phyloP scores from a whole-genome alignment of 1,140 invertebrate species.

The Tachypleus tridentatus region DNA sequence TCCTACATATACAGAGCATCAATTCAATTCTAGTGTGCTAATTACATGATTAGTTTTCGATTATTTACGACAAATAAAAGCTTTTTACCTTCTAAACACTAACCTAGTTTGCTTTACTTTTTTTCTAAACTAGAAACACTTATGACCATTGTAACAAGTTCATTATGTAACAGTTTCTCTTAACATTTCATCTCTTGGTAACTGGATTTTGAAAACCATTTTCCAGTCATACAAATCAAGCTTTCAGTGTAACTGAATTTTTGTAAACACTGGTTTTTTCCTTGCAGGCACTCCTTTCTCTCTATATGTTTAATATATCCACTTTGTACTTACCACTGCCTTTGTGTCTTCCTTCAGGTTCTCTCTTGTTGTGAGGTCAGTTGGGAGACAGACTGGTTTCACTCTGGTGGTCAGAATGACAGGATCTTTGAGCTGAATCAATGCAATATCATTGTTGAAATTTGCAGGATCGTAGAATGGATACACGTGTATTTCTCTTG shows the following conservation, averaged over 20 bases:
- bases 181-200: not conserved
- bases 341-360: slow-evolving; percentile 11
- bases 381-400: slow-evolving; percentile 11
- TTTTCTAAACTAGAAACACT: too few species aligned
- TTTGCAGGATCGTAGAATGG: slow-evolving; percentile 9
- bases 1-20: too few species aligned
- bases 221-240: too few species aligned
- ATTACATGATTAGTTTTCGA: too few species aligned
- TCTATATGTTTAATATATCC: not conserved
- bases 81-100: too few species aligned
- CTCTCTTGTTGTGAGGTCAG: slow-evolving; percentile 10
- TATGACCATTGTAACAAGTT: not conserved
- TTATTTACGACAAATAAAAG: too few species aligned
- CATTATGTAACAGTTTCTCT: not conserved
- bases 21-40: too few species aligned
- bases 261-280: too few species aligned
- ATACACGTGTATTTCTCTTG: slow-evolving; percentile 8
- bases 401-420: slow-evolving; percentile 10
- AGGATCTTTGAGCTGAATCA: slow-evolving; percentile 2
- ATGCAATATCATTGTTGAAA: slow-evolving; percentile 11
- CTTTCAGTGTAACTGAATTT: too few species aligned
- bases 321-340: slow-evolving; percentile 9
- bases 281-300: too few species aligned
- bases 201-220: not conserved
- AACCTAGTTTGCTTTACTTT: too few species aligned